Evolutionary conservation across 1,140 invertebrate species (phyloP).

Genomic region (Drosophila sechellia): DNA sequence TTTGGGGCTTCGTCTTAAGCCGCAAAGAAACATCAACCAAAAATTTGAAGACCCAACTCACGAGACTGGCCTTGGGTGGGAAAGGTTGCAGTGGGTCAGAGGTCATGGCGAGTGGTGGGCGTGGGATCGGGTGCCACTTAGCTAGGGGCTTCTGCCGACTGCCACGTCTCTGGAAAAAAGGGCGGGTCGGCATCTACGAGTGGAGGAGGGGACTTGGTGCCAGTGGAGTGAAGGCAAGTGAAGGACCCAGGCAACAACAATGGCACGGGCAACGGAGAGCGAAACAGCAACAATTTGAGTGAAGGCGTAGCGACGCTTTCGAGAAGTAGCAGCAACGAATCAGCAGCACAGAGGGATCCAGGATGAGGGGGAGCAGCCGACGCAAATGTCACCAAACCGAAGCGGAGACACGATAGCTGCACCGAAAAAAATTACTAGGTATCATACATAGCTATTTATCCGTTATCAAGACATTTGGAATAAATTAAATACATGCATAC

Average conservation of each 20-base stretch:
- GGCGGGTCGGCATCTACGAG: constrained; percentile 57
- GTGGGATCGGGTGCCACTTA: constrained; percentile 21
- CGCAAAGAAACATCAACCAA: constrained; percentile 1
- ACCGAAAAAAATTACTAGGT: not conserved
- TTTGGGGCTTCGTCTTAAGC: not conserved
- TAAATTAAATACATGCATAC: no score
- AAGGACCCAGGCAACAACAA: constrained; percentile 33
- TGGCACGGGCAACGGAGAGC: constrained; percentile 34
- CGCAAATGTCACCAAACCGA: constrained; percentile 67
- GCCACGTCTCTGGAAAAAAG: constrained; percentile 39
- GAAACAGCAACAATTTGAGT: constrained; percentile 63
- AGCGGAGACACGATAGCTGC: constrained; percentile 37
- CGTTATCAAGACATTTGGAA: no score
- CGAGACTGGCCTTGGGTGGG: no score
- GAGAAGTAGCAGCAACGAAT: constrained; percentile 35
- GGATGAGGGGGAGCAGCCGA: constrained; percentile 57
- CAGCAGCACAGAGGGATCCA: constrained; percentile 66
- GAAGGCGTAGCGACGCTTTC: constrained; percentile 28
- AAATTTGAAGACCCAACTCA: constrained; percentile 33
- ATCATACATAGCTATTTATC: no score
- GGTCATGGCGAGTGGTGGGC: constrained; percentile 1
- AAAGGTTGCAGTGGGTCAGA: no score
- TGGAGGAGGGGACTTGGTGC: constrained; percentile 31
- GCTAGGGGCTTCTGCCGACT: constrained; percentile 27
- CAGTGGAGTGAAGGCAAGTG: constrained; percentile 13